Evolutionary conservation across 2,113 vertebrate species (phyloP).

Genomic region (Vireo altiloquus): DNA sequence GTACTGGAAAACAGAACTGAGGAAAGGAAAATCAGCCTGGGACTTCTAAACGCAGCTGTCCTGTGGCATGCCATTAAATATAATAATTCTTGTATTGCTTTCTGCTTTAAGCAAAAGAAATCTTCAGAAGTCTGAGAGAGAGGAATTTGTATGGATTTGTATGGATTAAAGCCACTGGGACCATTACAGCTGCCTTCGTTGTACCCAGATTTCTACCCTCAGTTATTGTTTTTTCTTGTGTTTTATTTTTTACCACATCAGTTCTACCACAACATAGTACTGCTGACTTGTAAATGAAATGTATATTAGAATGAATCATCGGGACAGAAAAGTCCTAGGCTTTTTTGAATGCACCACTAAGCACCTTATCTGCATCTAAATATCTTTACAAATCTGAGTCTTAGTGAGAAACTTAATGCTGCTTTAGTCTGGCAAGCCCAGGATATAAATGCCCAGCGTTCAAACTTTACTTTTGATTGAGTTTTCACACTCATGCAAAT

Average conservation of each 20-base stretch:
- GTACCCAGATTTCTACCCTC: neutral
- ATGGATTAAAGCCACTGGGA: neutral
- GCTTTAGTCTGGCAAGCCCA: neutral
- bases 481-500: neutral
- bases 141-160: neutral
- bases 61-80: neutral
- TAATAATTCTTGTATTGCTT: neutral
- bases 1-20: neutral
- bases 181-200: neutral
- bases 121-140: neutral
- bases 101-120: neutral
- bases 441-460: constrained; percentile 7
- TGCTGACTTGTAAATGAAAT: constrained; percentile 22
- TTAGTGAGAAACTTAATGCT: constrained; percentile 21
- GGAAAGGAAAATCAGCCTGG: neutral
- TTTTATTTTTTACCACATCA: neutral
- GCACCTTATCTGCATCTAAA: constrained; percentile 53
- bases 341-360: constrained; percentile 27
- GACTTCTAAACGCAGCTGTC: neutral
- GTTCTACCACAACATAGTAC: neutral
- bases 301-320: constrained; percentile 31
- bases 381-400: constrained; percentile 35
- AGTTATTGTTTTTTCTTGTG: neutral
- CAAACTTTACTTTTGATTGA: constrained; percentile 19
- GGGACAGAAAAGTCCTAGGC: constrained; percentile 25